Conservation (phyloP, 2,113 vertebrate genomes). For the Baryphthengus martii region DNA sequence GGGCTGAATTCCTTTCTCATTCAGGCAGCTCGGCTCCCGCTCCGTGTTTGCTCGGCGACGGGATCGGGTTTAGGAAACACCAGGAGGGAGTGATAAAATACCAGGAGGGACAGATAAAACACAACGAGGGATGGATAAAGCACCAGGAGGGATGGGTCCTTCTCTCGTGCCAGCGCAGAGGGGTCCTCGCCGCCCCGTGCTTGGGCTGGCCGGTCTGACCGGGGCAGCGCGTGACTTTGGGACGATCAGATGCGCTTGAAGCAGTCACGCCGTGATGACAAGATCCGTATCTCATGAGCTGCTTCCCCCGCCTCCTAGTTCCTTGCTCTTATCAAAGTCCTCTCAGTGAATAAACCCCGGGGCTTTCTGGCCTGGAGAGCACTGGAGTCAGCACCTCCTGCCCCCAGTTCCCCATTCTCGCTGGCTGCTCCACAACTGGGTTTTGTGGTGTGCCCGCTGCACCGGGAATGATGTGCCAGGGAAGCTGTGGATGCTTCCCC, state of each 20-base stretch:
- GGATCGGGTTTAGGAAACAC: background rate
- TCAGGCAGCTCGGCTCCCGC: background rate
- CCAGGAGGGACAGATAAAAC: background rate
- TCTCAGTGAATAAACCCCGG: accelerated
- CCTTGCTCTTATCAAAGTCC: background rate
- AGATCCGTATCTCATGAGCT: background rate
- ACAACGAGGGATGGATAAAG: background rate
- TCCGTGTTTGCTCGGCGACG: accelerated
- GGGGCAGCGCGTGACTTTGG: background rate
- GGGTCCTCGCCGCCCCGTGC: background rate
- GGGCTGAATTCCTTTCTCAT: slow-evolving; percentile 61
- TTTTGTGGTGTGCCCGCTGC: accelerated
- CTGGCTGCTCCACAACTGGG: background rate
- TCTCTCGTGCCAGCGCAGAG: background rate
- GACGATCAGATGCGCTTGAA: background rate
- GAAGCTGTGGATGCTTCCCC: background rate
- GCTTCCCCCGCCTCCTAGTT: background rate
- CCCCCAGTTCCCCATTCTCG: accelerated
- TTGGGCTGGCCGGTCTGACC: background rate
- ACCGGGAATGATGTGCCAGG: accelerated
- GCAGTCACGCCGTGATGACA: background rate
- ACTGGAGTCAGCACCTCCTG: background rate
- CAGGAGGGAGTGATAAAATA: background rate
- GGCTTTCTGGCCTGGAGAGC: background rate
- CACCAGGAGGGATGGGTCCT: background rate